Conservation (phyloP, 2,888 invertebrate genomes). For the Ophioninae sp. region DNA sequence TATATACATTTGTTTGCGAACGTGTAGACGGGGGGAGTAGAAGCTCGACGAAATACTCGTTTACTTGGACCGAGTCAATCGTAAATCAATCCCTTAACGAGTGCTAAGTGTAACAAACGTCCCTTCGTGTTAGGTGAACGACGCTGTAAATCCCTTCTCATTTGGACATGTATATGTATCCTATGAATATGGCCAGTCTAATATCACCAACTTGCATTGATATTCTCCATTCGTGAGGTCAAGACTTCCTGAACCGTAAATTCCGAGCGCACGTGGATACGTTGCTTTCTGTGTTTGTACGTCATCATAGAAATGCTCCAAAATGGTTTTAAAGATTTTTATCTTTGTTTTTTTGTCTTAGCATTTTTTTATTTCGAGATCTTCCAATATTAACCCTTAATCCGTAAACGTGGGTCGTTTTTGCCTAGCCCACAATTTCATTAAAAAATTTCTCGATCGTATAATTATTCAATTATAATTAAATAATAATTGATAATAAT, state of each 20-base stretch:
- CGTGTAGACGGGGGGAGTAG: conserved; percentile 6
- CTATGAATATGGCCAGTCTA: neutral
- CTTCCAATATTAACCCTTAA: neutral
- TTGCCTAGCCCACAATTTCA: neutral
- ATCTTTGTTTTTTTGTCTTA: neutral
- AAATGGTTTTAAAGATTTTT: neutral
- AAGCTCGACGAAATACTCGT: conserved; percentile 46
- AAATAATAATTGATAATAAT: no score
- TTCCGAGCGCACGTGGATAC: conserved; percentile 11
- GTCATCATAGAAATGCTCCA: neutral
- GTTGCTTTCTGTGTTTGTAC: neutral
- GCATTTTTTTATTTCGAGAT: neutral
- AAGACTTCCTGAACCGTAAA: conserved; percentile 52
- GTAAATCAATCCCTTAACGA: conserved; percentile 72
- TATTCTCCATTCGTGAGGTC: conserved; percentile 40
- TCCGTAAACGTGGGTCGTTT: neutral
- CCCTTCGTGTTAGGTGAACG: conserved; percentile 66
- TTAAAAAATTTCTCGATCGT: no score
- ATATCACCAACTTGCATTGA: conserved; percentile 44
- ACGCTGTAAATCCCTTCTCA: conserved; percentile 54
- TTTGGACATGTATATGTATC: neutral
- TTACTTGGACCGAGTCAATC: conserved; percentile 53
- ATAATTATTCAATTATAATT: no score
- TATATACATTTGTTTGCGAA: conserved; percentile 6
- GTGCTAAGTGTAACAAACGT: conserved; percentile 68